These are phyloP conservation scores for Diorhabda elongata DNA, from an alignment of 1,140 invertebrate genomes.

Conservation along the genomic window DNA sequence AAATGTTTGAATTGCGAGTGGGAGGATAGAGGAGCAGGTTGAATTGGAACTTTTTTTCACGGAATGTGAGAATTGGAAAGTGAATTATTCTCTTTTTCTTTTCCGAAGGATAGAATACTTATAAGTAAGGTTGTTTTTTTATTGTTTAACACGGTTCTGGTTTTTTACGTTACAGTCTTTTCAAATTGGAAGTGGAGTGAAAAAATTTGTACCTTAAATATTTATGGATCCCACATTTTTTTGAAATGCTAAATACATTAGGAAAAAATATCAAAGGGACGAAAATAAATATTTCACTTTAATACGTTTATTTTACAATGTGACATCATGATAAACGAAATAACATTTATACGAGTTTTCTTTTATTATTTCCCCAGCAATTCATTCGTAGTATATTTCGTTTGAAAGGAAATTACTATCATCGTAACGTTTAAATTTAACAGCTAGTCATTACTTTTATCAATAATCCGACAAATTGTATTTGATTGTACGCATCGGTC, in stretches of 20 bases:
- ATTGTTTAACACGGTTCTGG: not conserved
- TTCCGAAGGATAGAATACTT: not conserved
- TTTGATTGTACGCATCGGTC: not conserved
- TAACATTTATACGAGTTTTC: no score
- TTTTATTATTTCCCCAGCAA: no score
- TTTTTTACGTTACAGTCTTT: not conserved
- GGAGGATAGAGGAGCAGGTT: not conserved
- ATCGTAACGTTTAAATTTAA: slow-evolving; percentile 1
- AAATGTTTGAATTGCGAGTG: not conserved
- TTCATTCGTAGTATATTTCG: not conserved
- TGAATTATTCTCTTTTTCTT: slow-evolving; percentile 1
- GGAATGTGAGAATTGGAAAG: not conserved
- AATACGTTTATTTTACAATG: no score
- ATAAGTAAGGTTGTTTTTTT: not conserved
- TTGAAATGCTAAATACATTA: no score
- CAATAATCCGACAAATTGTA: not conserved
- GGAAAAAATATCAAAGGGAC: no score
- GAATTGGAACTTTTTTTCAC: not conserved
- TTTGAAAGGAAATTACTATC: not conserved
- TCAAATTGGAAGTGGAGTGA: no score
- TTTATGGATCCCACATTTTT: no score
- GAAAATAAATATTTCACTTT: no score
- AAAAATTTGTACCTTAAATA: no score
- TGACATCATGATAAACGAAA: no score
- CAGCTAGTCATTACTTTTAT: not conserved